Conservation (phyloP, 2,888 invertebrate genomes). For the Macroteleia sp. region DNA sequence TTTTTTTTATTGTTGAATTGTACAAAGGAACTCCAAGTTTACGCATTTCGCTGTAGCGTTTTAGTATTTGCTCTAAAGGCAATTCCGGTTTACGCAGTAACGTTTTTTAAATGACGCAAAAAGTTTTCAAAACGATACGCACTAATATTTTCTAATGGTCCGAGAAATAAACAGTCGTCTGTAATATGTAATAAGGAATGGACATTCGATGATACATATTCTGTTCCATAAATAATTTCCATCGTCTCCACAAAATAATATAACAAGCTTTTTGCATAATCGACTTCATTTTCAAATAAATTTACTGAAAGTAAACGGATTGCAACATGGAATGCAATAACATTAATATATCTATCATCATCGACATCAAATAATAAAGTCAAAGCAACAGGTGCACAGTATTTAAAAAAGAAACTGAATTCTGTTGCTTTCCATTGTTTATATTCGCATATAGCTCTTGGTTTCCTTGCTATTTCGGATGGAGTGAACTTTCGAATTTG, state of each 20-base stretch:
- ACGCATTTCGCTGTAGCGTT: slow-evolving; percentile 12
- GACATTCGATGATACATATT: slow-evolving; percentile 26
- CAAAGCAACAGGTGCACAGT: no score
- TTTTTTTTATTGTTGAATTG: neutral
- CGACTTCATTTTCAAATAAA: neutral
- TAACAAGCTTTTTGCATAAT: slow-evolving; percentile 15
- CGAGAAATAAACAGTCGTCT: slow-evolving; percentile 9
- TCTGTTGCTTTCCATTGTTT: no score
- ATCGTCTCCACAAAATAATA: neutral
- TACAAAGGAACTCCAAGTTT: slow-evolving; percentile 1
- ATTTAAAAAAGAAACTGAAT: no score
- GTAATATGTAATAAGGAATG: slow-evolving; percentile 23
- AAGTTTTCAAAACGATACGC: slow-evolving; percentile 36
- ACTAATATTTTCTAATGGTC: slow-evolving; percentile 1
- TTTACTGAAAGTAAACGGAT: slow-evolving; percentile 18
- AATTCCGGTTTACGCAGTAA: slow-evolving; percentile 26
- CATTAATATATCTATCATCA: slow-evolving; percentile 8
- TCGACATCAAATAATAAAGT: no score
- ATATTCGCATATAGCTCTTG: no score
- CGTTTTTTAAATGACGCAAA: slow-evolving; percentile 19
- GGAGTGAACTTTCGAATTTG: no score
- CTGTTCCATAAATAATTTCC: slow-evolving; percentile 1
- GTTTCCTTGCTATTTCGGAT: no score
- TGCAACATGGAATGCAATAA: neutral
- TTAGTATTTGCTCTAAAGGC: slow-evolving; percentile 25